A percentile compares a stretch with the other conserved stretches of the same genome.
Conservation (phyloP, 2,888 invertebrate species). For the Nomada fucata region DNA sequence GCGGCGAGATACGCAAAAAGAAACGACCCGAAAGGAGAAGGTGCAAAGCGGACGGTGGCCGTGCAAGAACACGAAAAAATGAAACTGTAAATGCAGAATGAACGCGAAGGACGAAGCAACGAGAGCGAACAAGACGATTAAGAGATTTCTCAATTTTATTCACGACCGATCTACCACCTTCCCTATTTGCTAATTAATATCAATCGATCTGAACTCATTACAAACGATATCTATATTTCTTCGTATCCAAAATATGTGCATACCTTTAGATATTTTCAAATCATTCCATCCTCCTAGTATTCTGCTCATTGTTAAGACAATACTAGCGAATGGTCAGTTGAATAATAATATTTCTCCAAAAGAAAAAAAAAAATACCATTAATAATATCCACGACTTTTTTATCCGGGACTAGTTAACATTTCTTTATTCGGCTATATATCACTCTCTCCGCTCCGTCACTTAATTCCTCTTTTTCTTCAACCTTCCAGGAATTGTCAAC, state of each 20-base stretch:
- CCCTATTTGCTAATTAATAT: neutral
- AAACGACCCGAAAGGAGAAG: constrained; percentile 33
- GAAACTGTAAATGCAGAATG: constrained; percentile 38
- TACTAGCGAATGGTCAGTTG: no score
- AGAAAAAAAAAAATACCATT: no score
- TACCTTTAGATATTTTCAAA: no score
- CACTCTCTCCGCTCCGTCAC: neutral
- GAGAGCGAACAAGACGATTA: neutral
- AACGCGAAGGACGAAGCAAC: neutral
- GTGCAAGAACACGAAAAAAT: constrained; percentile 25
- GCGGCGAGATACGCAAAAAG: constrained; percentile 52
- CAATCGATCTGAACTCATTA: no score
- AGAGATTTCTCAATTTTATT: neutral
- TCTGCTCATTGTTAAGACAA: no score
- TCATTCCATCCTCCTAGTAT: no score
- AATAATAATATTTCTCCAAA: no score
- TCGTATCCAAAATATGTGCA: no score
- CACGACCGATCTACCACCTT: constrained; percentile 1
- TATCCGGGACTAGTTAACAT: no score
- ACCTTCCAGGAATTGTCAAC: neutral
- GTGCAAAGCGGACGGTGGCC: constrained; percentile 27
- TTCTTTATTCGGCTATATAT: neutral
- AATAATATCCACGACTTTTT: no score
- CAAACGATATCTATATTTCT: no score
- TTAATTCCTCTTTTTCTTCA: neutral